phyloP scores from a whole-genome alignment of 2,113 vertebrate genomes.

The Hippocampus guttulatus region DNA sequence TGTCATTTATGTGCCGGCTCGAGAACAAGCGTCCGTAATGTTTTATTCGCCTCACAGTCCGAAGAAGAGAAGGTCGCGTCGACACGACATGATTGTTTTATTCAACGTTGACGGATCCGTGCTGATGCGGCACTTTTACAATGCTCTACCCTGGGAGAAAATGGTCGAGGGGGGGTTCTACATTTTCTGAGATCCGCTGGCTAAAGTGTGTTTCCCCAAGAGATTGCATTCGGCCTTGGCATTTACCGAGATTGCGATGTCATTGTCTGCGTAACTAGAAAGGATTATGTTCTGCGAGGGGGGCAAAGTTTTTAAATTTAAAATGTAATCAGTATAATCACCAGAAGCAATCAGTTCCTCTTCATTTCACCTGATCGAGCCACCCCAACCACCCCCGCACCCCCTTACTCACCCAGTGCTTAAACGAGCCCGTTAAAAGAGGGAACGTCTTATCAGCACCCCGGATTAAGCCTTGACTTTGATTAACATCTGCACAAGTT shows the following conservation, averaged over 20 bases:
- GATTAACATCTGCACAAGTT: slow-evolving; percentile 62
- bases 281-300: slow-evolving; percentile 35
- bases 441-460: slow-evolving; percentile 61
- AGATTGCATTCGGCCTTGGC: slow-evolving; percentile 14
- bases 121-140: slow-evolving; percentile 23
- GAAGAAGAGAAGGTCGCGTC: slow-evolving; percentile 39
- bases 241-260: slow-evolving; percentile 37
- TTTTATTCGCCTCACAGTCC: slow-evolving; percentile 48
- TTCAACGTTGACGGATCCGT: slow-evolving; percentile 37
- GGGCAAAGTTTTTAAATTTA: slow-evolving; percentile 68
- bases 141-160: slow-evolving; percentile 13
- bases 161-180: slow-evolving; percentile 1
- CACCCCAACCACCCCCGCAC: neutral
- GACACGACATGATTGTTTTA: slow-evolving; percentile 48
- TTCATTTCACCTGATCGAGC: slow-evolving; percentile 66
- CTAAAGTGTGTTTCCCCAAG: neutral
- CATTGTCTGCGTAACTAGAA: slow-evolving; percentile 47
- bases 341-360: slow-evolving; percentile 71
- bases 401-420: slow-evolving; percentile 17
- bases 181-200: neutral
- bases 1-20: slow-evolving; percentile 54
- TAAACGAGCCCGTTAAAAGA: slow-evolving; percentile 54
- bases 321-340: slow-evolving; percentile 77
- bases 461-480: slow-evolving; percentile 67
- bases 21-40: slow-evolving; percentile 42